Conservation (phyloP, 2,888 invertebrate genomes). For the Criorhina ranunculi region DNA sequence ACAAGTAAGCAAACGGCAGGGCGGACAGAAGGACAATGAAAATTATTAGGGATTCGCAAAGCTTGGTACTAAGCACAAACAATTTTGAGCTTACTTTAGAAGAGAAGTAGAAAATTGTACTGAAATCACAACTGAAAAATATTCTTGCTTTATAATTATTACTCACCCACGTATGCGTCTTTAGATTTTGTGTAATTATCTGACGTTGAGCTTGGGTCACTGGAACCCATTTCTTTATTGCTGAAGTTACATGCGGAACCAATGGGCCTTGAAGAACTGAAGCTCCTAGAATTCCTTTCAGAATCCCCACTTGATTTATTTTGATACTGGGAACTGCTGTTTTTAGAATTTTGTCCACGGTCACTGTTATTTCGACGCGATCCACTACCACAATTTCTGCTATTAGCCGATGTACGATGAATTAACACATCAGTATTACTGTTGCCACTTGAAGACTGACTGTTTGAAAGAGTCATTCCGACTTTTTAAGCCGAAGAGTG, state of each 20-base stretch:
- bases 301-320: constrained; percentile 18
- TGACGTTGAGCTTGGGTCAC: constrained; percentile 22
- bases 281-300: constrained; percentile 37
- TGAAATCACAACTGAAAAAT: no score
- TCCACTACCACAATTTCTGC: constrained; percentile 35
- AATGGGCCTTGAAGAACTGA: constrained; percentile 11
- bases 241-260: constrained; percentile 43
- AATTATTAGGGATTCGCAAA: no score
- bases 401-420: constrained; percentile 55
- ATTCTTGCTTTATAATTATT: not conserved
- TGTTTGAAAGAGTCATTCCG: constrained; percentile 71
- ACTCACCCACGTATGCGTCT: constrained; percentile 44
- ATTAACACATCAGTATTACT: constrained; percentile 51
- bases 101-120: no score
- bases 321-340: constrained; percentile 32
- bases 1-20: no score
- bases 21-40: no score
- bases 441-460: constrained; percentile 65
- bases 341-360: constrained; percentile 34
- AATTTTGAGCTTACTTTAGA: no score
- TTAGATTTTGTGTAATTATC: constrained; percentile 42
- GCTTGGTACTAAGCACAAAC: no score
- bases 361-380: constrained; percentile 50
- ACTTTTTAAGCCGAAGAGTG: not conserved
- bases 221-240: constrained; percentile 15